These are phyloP conservation scores for Ptychobarbus kaznakovi DNA, from an alignment of 2,797 vertebrate species.

Conservation along the genomic window DNA sequence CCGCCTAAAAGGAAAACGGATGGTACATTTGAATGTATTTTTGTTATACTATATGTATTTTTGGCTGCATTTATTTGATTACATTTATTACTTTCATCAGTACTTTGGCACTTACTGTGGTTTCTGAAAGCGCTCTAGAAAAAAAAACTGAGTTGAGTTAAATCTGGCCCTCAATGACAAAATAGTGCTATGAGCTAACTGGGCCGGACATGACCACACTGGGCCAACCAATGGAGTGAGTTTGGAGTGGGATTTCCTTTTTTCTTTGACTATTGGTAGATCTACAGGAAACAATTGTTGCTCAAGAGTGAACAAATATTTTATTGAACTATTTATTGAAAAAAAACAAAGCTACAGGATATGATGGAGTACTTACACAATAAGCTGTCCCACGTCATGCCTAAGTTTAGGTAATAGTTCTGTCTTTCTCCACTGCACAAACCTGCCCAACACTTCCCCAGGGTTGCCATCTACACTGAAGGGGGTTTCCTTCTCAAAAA, in stretches of 20 bases:
- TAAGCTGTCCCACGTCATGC: conserved; percentile 83
- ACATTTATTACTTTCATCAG: background rate
- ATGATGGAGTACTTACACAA: conserved; percentile 80
- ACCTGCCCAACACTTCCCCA: conserved; percentile 77
- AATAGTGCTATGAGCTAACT: background rate
- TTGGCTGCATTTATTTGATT: background rate
- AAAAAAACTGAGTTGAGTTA: background rate
- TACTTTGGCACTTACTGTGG: background rate
- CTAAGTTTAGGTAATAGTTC: conserved; percentile 69
- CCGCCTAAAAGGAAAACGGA: background rate
- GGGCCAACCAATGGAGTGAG: background rate
- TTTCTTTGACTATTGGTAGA: background rate
- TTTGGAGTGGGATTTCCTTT: background rate
- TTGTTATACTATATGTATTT: background rate
- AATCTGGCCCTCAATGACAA: too few species aligned
- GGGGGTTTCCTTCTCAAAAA: conserved; percentile 80
- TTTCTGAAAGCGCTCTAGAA: too few species aligned
- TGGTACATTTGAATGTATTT: background rate
- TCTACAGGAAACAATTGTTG: background rate
- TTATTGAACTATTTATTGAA: background rate
- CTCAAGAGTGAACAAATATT: background rate
- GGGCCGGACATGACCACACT: background rate
- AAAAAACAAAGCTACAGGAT: background rate
- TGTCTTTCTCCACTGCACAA: conserved; percentile 81
- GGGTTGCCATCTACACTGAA: conserved; percentile 75